Base-by-base conservation (phyloP, 2,888 invertebrate species). In the Palloptera scutellata region DNA sequence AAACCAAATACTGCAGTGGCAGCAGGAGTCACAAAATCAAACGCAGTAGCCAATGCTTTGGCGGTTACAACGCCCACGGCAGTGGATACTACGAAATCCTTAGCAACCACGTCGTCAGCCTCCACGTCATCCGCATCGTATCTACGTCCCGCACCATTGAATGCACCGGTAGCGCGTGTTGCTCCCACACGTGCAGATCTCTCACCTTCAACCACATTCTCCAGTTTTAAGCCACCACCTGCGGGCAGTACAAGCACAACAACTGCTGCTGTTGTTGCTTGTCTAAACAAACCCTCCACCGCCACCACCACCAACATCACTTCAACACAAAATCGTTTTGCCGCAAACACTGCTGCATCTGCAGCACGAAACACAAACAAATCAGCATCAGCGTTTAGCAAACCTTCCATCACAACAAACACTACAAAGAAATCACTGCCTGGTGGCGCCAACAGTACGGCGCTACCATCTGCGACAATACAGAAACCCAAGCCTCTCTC, bases 131-230 rank as follows among this genome's bases (percentile, higher is more conserved):
- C 90, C 0, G 91, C 92, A 0, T 76, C 80, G 61, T 93, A 93
- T 79, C 87, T 93, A 64, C 89, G 90, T 73, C 91, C 93, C 0
- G 90, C 92, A 10, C 89, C 90, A 0, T 87, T 91, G 0, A 92
- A 92, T 77, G 87, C 90, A 45, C 92, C 92, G 5, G 81, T 85
- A 64, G 84, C 84, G 5, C 79, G 86, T 19, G 83, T 86, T 19
- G 83, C 86, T 0, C 85, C 84, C 51, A 82, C 81, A 8, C 79
- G 83, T 59, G 78, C 84, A 5, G 83, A 84, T 66, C 73, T 78
- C 57, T 77, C 81, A 9, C 77, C 82, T n/a, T 74, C 81, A 12
- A 78, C 77, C 15, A 77, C 83, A 40, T 80, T 84, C 68, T 83
- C 83, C 61, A 84, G 84, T 75, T 84, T 84, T 68, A 84, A 84